Evolutionary conservation across 1,140 invertebrate genomes (phyloP).

Genomic region (Globodera ellingtonae): DNA sequence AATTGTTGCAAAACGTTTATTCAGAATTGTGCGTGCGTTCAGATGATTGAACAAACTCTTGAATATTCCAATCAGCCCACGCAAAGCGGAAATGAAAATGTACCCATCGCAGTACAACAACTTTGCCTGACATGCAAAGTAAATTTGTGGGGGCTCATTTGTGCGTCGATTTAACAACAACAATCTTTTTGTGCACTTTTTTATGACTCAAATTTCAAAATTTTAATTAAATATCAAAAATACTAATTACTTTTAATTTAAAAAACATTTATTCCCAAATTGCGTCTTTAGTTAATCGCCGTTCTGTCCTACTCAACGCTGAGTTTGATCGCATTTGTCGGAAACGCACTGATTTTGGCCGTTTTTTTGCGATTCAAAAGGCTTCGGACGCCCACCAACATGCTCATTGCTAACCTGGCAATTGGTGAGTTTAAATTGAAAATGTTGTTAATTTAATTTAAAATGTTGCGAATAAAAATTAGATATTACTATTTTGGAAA

Average conservation of each 20-base stretch:
- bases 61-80: neutral
- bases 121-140: conserved; percentile 2
- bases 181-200: neutral
- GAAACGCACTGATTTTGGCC: conserved; percentile 60
- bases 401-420: conserved; percentile 54
- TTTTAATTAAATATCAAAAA: too few species aligned
- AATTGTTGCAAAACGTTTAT: neutral
- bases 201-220: neutral
- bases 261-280: too few species aligned
- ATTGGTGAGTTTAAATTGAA: conserved; percentile 32
- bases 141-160: neutral
- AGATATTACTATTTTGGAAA: too few species aligned
- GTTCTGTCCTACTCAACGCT: conserved; percentile 57
- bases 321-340: conserved; percentile 58
- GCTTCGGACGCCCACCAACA: conserved; percentile 60
- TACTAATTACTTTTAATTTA: too few species aligned
- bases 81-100: neutral
- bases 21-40: neutral
- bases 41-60: neutral
- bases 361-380: conserved; percentile 61
- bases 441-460: too few species aligned
- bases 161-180: neutral
- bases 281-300: conserved; percentile 52
- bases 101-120: neutral
- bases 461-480: too few species aligned